A percentile compares a stretch with the other conserved stretches of the same genome.
Conservation (phyloP, 2,797 vertebrate genomes). For the Emydoidea blandingii region DNA sequence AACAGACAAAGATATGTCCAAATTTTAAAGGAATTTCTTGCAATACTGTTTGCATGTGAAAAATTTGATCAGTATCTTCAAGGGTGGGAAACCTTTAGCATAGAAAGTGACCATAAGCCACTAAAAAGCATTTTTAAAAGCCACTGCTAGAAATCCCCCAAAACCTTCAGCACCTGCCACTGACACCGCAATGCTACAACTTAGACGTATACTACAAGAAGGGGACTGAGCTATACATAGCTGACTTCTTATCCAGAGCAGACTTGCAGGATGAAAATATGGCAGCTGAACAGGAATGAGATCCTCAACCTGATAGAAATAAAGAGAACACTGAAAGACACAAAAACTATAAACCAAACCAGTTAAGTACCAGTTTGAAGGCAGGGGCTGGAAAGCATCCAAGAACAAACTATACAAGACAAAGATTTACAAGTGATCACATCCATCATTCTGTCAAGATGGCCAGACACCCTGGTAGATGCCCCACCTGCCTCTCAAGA, state of each 20-base stretch:
- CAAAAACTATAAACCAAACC: neutral
- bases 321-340: neutral
- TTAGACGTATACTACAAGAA: neutral
- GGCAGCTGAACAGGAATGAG: neutral
- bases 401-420: neutral
- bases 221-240: neutral
- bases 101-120: slow-evolving; percentile 43
- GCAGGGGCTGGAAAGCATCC: neutral
- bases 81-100: slow-evolving; percentile 30
- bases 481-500: neutral
- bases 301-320: neutral
- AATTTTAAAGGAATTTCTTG: neutral
- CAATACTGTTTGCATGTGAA: neutral
- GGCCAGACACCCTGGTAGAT: neutral
- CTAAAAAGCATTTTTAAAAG: neutral
- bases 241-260: neutral
- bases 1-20: neutral
- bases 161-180: neutral
- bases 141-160: neutral
- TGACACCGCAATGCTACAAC: neutral
- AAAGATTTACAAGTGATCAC: neutral
- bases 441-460: neutral
- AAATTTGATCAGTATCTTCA: neutral
- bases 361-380: neutral
- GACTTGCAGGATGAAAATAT: neutral